Percentiles rank a stretch among this genome's conserved stretches.
Evolutionary conservation across 2,113 vertebrate species (phyloP).

Genomic region (Crotophaga sulcirostris): DNA sequence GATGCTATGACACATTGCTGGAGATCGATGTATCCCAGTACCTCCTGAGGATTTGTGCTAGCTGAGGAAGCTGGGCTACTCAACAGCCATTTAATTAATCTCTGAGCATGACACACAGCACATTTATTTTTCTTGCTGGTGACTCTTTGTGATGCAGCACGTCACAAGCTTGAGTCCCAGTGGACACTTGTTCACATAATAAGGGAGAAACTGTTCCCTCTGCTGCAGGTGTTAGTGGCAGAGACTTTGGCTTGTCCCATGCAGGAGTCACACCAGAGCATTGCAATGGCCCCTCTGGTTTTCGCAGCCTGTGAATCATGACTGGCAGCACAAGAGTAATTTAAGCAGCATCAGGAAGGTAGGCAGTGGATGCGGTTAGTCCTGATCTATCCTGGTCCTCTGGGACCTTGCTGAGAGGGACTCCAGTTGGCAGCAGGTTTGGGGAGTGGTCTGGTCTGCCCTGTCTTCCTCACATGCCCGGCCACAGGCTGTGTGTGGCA

Average conservation of each 20-base stretch:
- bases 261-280: background rate
- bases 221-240: background rate
- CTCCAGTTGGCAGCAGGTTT: fast-evolving
- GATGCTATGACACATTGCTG: background rate
- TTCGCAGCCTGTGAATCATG: background rate
- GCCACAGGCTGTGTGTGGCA: fast-evolving
- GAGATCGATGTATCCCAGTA: background rate
- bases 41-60: background rate
- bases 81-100: background rate
- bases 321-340: background rate
- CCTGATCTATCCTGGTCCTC: background rate
- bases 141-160: background rate
- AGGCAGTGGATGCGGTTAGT: background rate
- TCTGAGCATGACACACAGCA: background rate
- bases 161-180: background rate
- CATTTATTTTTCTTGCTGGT: background rate
- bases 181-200: background rate
- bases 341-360: background rate
- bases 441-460: background rate
- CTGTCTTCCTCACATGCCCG: fast-evolving
- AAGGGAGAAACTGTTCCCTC: background rate
- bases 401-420: background rate
- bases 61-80: background rate
- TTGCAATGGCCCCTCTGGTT: background rate
- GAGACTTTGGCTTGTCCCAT: background rate